phyloP scores from a whole-genome alignment of 2,797 vertebrate species.

The Enteromius viviparus region DNA sequence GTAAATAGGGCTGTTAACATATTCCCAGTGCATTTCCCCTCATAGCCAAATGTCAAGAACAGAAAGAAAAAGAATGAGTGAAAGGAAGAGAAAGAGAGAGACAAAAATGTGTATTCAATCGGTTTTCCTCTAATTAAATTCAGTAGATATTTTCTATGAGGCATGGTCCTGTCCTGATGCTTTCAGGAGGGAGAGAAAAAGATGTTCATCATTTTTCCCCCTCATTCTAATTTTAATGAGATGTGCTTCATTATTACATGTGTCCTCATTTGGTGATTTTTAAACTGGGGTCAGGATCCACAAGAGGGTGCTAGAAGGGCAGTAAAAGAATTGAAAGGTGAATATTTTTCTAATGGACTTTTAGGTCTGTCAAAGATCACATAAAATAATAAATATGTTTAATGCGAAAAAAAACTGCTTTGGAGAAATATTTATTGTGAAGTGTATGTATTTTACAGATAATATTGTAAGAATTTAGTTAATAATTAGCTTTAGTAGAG shows the following conservation, averaged over 20 bases:
- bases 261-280: background rate
- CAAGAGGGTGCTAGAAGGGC: background rate
- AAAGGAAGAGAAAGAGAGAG: conserved; percentile 7
- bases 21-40: conserved; percentile 62
- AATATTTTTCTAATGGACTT: background rate
- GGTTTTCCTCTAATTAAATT: conserved; percentile 63
- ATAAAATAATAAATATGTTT: background rate
- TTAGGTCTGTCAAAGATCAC: background rate
- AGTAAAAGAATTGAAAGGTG: background rate
- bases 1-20: conserved; percentile 68
- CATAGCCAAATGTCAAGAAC: conserved; percentile 62
- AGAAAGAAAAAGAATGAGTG: conserved; percentile 39
- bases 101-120: conserved; percentile 56
- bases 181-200: conserved; percentile 25
- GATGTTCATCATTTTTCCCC: background rate
- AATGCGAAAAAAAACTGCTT: background rate
- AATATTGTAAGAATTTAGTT: background rate
- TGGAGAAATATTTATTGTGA: background rate
- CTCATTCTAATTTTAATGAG: background rate
- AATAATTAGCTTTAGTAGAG: background rate
- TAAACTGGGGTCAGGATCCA: conserved; percentile 1
- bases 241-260: background rate
- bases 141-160: conserved; percentile 60
- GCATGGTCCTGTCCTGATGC: conserved; percentile 28
- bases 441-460: background rate